Evolutionary conservation across 2,113 vertebrate species (phyloP).

Genomic region (Hoplias malabaricus): DNA sequence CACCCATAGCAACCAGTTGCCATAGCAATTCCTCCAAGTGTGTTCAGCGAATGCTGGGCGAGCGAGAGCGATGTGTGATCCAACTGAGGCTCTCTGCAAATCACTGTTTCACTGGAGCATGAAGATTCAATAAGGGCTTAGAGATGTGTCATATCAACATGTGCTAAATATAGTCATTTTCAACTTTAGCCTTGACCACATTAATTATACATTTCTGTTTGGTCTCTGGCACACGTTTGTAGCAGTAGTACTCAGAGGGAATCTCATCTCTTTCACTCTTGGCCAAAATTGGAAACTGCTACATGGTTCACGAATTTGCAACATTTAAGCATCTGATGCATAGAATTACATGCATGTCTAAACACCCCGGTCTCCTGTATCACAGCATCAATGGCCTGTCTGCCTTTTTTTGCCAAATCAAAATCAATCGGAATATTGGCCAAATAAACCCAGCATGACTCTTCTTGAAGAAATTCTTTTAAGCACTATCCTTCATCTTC

Average conservation of each 20-base stretch:
- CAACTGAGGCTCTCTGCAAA: constrained; percentile 45
- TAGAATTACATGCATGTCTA: background rate
- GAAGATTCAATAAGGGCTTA: constrained; percentile 50
- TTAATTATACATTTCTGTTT: constrained; percentile 28
- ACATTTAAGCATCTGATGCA: background rate
- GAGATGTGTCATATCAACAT: constrained; percentile 46
- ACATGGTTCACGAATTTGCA: background rate
- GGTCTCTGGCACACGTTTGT: background rate
- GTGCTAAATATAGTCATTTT: constrained; percentile 39
- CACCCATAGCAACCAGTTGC: constrained; percentile 81
- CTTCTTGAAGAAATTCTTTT: background rate
- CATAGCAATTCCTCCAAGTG: constrained; percentile 76
- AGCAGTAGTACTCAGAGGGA: background rate
- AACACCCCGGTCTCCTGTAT: background rate
- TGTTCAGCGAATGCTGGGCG: constrained; percentile 52
- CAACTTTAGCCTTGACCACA: constrained; percentile 25
- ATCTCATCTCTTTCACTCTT: background rate
- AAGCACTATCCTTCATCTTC: background rate
- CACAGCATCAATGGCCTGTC: background rate
- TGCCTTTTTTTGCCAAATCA: background rate
- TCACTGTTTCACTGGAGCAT: constrained; percentile 46
- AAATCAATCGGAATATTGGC: background rate
- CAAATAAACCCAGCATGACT: background rate
- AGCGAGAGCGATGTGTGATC: constrained; percentile 50
- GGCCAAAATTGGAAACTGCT: background rate